A percentile compares a stretch with the other conserved stretches of the same genome.
phyloP scores from a whole-genome alignment of 2,888 invertebrate species.

The Micoletzkya japonica region DNA sequence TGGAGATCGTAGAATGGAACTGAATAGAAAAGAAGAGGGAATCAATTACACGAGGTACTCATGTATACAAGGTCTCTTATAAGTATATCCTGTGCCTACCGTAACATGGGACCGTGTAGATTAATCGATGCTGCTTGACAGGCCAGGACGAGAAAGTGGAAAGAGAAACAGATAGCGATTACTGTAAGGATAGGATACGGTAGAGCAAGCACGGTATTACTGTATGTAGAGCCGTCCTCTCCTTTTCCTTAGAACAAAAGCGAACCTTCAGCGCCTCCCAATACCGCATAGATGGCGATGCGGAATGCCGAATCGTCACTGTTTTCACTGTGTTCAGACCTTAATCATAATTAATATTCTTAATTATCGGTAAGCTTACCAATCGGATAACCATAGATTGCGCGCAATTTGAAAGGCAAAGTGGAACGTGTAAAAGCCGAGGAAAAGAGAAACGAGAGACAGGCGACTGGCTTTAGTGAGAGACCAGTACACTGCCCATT shows the following conservation, averaged over 20 bases:
- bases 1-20: slow-evolving; percentile 56
- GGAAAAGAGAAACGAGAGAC: too few species aligned
- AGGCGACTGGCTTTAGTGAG: too few species aligned
- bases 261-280: too few species aligned
- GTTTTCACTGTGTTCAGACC: too few species aligned
- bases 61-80: not conserved
- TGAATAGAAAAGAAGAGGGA: not conserved
- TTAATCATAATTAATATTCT: too few species aligned
- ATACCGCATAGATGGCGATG: too few species aligned
- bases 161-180: slow-evolving; percentile 38
- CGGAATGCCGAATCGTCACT: too few species aligned
- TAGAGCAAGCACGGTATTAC: too few species aligned
- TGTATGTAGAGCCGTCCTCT: too few species aligned
- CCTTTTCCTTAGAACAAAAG: not conserved
- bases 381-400: slow-evolving; percentile 49
- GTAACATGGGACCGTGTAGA: slow-evolving; percentile 61
- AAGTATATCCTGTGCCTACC: not conserved
- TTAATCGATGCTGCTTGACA: slow-evolving; percentile 39
- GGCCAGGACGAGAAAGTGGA: slow-evolving; percentile 38
- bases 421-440: slow-evolving; percentile 75
- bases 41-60: not conserved
- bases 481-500: slow-evolving; percentile 13
- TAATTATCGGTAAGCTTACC: too few species aligned
- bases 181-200: slow-evolving; percentile 34
- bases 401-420: slow-evolving; percentile 33